A percentile compares a stretch with the other conserved stretches of the same genome.
Evolutionary conservation across 2,113 vertebrate species (phyloP).

Genomic region (Manacus vitellinus): DNA sequence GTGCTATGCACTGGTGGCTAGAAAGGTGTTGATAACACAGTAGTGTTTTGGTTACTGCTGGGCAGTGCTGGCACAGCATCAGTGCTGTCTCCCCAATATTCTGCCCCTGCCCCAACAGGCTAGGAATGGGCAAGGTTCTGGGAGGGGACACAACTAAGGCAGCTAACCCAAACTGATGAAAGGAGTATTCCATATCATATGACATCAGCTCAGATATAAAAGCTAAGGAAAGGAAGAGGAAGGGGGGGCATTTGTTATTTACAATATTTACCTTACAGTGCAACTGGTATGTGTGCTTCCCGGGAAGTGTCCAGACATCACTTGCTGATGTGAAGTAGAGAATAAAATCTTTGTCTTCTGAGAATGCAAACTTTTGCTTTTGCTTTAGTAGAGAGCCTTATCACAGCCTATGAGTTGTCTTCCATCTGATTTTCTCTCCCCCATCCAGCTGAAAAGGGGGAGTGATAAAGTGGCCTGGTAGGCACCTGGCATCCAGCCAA

Average conservation of each 20-base stretch:
- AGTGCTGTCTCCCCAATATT: rapidly evolving
- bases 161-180: background rate
- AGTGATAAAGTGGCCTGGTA: background rate
- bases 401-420: background rate
- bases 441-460: background rate
- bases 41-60: background rate
- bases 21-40: background rate
- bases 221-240: background rate
- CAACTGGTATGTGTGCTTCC: background rate
- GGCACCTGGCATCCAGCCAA: background rate
- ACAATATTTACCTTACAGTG: background rate
- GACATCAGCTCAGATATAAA: background rate
- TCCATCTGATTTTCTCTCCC: background rate
- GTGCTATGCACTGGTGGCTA: background rate
- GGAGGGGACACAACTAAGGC: background rate
- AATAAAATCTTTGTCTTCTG: background rate
- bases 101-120: background rate
- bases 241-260: background rate
- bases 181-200: background rate
- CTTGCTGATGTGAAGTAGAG: background rate
- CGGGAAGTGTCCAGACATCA: background rate
- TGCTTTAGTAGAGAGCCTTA: background rate
- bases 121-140: background rate
- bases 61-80: background rate
- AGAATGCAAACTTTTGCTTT: background rate